Evolutionary conservation across 2,888 invertebrate species (phyloP), one percentile per base, ranked within the genome.

Genomic region (Julus scanicus): DNA sequence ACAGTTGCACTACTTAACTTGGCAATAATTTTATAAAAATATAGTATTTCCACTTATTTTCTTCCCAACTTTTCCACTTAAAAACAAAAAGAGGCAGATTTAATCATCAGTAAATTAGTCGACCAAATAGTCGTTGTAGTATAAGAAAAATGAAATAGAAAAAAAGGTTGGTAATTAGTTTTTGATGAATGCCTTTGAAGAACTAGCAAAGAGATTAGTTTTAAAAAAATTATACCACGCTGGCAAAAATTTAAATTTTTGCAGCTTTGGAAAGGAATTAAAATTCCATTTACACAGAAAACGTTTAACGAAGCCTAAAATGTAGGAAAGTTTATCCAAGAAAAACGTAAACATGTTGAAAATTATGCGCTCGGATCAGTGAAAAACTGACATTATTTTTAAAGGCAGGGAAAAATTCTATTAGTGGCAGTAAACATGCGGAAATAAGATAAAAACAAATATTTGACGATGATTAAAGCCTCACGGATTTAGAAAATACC

Each of bases 381-480:
- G 63, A 63, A 63, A 63, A 63, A n/a, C n/a, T 63, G 63, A 6
- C 20, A 63, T 63, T 63, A 63, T 63, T 63, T 63, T 2, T n/a
- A n/a, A n/a, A 63, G 4, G n/a, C 63, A n/a, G 53, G 11, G 44
- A n/a, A 53, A 63, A 63, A 63, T 63, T 63, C 63, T 63, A 63
- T 63, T 63, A 63, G 63, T n/a, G 63, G 63, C 63, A 63, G 63
- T 63, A 63, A 63, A 63, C 63, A 63, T 63, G 63, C 63, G 63
- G 63, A 63, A 63, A 63, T 63, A 63, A 63, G 63, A 63, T 63
- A 63, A 63, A 63, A 63, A 63, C 63, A 63, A 63, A 63, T 63
- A 63, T 63, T 63, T 63, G 63, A 63, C 63, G 63, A 63, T n/a
- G 63, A 63, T 63, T 63, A 63, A 63, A n/a, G 63, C 63, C 63